Percentiles rank a stretch among this genome's conserved stretches.
These are phyloP conservation scores for Odocoileus virginianus DNA, from an alignment of 2,113 vertebrate species.

Conservation along the genomic window DNA sequence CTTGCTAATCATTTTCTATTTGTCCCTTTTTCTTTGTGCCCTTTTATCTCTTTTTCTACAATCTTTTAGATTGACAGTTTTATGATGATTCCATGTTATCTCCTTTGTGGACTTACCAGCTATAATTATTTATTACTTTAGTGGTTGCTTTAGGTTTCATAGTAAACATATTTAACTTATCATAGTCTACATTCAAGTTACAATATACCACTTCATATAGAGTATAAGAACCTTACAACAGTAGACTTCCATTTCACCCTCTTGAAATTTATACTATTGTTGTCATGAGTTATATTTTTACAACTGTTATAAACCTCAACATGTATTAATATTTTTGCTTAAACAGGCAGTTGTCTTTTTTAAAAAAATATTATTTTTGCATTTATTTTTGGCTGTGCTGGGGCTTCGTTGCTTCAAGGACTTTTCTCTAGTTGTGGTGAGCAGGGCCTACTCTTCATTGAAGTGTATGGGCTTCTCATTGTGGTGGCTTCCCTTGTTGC, in stretches of 20 bases:
- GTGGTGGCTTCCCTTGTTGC: background rate
- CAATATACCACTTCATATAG: background rate
- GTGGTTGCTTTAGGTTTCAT: background rate
- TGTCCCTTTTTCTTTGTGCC: background rate
- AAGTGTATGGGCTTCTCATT: background rate
- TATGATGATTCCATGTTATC: background rate
- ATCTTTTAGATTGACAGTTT: background rate
- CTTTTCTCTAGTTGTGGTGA: background rate
- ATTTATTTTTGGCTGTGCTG: background rate
- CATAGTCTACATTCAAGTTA: background rate
- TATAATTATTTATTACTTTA: background rate
- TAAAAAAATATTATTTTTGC: background rate
- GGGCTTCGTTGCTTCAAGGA: background rate
- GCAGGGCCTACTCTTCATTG: background rate
- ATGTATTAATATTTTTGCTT: background rate
- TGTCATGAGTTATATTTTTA: background rate
- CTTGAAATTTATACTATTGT: background rate
- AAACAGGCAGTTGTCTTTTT: background rate
- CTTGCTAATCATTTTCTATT: background rate
- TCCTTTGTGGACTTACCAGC: background rate
- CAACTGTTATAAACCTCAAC: background rate
- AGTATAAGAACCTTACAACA: background rate
- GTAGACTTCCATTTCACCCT: background rate
- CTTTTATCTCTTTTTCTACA: background rate
- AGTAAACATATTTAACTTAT: constrained; percentile 1